phyloP scores from a whole-genome alignment of 2,113 vertebrate species.

The Cariama cristata region DNA sequence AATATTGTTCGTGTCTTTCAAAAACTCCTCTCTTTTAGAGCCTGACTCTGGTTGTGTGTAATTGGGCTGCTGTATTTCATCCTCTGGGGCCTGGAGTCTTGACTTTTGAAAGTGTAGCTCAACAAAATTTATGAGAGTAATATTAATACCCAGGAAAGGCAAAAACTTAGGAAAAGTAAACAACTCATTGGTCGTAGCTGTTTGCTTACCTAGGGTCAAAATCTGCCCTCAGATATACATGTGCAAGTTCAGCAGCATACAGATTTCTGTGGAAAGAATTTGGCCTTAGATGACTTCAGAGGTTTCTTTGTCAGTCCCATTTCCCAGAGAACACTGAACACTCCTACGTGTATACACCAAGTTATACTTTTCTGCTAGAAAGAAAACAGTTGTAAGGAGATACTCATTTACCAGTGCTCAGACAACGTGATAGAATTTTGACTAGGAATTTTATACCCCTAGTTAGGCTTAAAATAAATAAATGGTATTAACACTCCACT shows the following conservation, averaged over 20 bases:
- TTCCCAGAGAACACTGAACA: constrained; percentile 51
- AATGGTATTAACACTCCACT: constrained; percentile 59
- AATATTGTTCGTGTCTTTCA: constrained; percentile 80
- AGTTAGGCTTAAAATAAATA: constrained; percentile 63
- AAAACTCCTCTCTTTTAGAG: constrained; percentile 76
- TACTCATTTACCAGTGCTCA: constrained; percentile 46
- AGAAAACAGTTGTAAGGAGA: constrained; percentile 54
- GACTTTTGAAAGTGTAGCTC: constrained; percentile 76
- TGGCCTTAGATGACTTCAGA: constrained; percentile 68
- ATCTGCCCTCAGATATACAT: constrained; percentile 65
- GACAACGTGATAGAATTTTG: constrained; percentile 60
- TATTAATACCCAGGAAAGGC: constrained; percentile 75
- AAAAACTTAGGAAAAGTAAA: constrained; percentile 78
- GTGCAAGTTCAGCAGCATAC: constrained; percentile 42
- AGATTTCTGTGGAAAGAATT: constrained; percentile 65
- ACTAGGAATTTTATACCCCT: constrained; percentile 65
- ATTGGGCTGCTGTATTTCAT: constrained; percentile 82
- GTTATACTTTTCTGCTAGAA: not conserved
- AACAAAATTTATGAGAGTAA: constrained; percentile 79
- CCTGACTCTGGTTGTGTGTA: constrained; percentile 76
- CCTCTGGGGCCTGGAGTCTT: constrained; percentile 71
- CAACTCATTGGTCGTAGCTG: constrained; percentile 49
- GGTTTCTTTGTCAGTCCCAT: constrained; percentile 55
- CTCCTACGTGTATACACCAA: not conserved
- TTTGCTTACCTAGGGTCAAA: constrained; percentile 73